These are phyloP conservation scores for Lapara coniferarum DNA, from an alignment of 2,888 invertebrate genomes.

Conservation along the genomic window DNA sequence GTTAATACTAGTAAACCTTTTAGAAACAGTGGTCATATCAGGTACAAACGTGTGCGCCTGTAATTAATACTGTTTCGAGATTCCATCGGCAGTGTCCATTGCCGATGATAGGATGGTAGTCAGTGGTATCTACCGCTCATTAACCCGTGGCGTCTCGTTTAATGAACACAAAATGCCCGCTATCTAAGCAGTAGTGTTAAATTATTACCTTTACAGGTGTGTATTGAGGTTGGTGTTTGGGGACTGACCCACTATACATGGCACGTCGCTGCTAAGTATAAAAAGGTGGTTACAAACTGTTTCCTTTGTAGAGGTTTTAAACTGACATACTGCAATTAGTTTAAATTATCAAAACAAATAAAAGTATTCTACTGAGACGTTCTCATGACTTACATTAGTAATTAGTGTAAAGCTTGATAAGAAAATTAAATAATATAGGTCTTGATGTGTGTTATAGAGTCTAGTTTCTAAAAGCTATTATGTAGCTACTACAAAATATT, in stretches of 20 bases:
- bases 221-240: neutral
- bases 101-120: conserved; percentile 15
- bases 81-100: neutral
- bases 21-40: neutral
- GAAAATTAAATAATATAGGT: too few relatives aligned
- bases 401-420: too few relatives aligned
- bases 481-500: too few relatives aligned
- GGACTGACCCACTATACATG: neutral
- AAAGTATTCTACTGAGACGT: too few relatives aligned
- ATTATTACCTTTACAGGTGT: conserved; percentile 36
- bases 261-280: too few relatives aligned
- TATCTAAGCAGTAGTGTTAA: conserved; percentile 42
- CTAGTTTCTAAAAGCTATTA: too few relatives aligned
- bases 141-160: conserved; percentile 35
- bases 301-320: neutral
- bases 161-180: conserved; percentile 43
- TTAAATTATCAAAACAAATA: too few relatives aligned
- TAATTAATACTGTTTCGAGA: conserved; percentile 2
- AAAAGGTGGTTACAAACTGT: too few relatives aligned
- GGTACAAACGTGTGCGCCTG: neutral
- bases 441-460: too few relatives aligned
- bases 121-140: conserved; percentile 26
- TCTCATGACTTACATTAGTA: too few relatives aligned
- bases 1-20: neutral
- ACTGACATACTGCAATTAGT: neutral